These are phyloP conservation scores for Gadopsis bispinosus DNA, from an alignment of 2,797 vertebrate species.

Conservation along the genomic window DNA sequence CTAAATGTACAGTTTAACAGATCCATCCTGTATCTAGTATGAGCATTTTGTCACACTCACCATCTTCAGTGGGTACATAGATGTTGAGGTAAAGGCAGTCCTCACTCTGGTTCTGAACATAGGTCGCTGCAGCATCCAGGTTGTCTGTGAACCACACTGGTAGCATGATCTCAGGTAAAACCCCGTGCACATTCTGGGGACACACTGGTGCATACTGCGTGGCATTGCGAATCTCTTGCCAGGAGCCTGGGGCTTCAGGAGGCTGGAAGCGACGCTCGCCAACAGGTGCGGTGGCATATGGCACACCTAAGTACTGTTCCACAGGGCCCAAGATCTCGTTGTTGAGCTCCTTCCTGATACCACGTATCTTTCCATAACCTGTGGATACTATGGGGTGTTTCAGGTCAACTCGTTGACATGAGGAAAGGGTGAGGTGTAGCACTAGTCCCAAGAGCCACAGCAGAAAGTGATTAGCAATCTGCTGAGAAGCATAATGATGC, in stretches of 20 bases:
- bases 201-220: conserved; percentile 92
- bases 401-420: conserved; percentile 85
- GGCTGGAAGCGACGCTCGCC: conserved; percentile 93
- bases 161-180: conserved; percentile 94
- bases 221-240: conserved; percentile 93
- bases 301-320: conserved; percentile 92
- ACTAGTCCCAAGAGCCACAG: conserved; percentile 84
- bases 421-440: conserved; percentile 82
- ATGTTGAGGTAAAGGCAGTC: conserved; percentile 97
- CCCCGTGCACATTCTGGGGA: conserved; percentile 93
- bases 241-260: conserved; percentile 93
- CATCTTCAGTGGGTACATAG: conserved; percentile 86
- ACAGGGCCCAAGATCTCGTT: conserved; percentile 94
- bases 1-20: conserved; percentile 18
- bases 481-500: conserved; percentile 63
- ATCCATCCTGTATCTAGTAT: neutral
- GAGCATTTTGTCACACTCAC: conserved; percentile 67
- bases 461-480: conserved; percentile 78
- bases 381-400: conserved; percentile 86
- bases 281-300: conserved; percentile 91
- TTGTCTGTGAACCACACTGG: conserved; percentile 97
- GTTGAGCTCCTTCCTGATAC: conserved; percentile 89
- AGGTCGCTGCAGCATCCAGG: conserved; percentile 91
- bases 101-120: conserved; percentile 95
- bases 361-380: conserved; percentile 85